Evolutionary conservation across 2,888 invertebrate genomes (phyloP), one percentile per base, ranked within the genome.

Genomic region (Sisyra nigra): DNA sequence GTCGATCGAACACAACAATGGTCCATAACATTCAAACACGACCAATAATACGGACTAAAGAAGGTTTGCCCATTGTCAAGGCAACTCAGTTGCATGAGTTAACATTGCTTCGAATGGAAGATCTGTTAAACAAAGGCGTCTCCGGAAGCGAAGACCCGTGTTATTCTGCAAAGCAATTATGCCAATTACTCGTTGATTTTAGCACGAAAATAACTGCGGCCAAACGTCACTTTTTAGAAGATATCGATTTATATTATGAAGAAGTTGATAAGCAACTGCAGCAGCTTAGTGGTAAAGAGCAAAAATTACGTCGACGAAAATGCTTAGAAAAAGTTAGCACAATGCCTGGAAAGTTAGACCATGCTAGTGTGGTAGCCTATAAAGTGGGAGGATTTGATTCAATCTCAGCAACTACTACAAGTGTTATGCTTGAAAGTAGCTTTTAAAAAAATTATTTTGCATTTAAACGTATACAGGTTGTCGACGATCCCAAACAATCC

Each of bases 281-380:
- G 10, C 74, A 76, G 51, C 58, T 76, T 38, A 71, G 72, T 41
- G 65, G 69, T 35, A 66, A 71, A 50, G 78, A 80, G 51, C 78
- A 81, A 55, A 68, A 79, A 49, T 63, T 67, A n/a, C 67, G 80
- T 38, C 65, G 84, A 46, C 74, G 76, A 52, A 69, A 72, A 50
- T 74, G 84, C 42, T 71, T 85, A 48, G 80, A 84, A 48, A 80
- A 80, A 57, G 74, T 83, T 52, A 58, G 61, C 31, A 64, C 65
- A 37, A 74, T 89, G 51, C 87, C 89, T 1, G 89, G 89, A 2
- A 91, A 91, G 60, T 63, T 91, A 49, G 89, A 91, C 61, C 89
- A 89, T 61, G 89, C 89, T 15, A 81, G 83, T 3, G 78, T 86
- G 14, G 80, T 84, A 40, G 87, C 87, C 2, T 86, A 78, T 56